These are phyloP conservation scores for Hemiprocne comata DNA, from an alignment of 2,113 vertebrate genomes.

Conservation along the genomic window DNA sequence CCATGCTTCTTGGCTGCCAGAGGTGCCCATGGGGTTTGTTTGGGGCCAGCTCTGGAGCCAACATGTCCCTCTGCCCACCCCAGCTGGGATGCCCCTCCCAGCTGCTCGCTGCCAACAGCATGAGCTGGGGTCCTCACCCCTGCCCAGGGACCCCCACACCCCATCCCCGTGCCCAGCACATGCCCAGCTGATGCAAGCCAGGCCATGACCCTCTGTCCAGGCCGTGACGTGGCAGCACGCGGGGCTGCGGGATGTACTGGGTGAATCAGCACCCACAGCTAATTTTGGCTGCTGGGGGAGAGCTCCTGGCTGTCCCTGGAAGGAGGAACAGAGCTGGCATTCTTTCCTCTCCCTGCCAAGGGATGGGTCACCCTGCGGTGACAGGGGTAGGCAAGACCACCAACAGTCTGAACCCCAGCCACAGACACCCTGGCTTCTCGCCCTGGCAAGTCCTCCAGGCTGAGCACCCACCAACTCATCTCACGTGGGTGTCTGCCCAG, in stretches of 20 bases:
- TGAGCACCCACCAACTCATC: neutral
- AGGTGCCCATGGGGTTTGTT: accelerated
- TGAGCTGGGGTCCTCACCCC: neutral
- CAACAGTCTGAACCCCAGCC: neutral
- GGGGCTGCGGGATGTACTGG: neutral
- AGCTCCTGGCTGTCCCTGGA: neutral
- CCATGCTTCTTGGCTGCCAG: neutral
- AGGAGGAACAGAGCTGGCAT: neutral
- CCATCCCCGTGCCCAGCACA: neutral
- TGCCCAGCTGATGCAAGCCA: neutral
- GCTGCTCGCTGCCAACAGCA: neutral
- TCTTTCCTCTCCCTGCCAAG: neutral
- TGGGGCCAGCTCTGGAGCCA: neutral
- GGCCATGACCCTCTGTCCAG: neutral
- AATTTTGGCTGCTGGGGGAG: constrained; percentile 23
- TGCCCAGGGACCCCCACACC: neutral
- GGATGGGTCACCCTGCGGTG: neutral
- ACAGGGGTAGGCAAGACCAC: accelerated
- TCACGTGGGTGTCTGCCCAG: neutral
- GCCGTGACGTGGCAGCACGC: neutral
- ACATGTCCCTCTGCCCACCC: neutral
- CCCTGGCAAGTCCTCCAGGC: neutral
- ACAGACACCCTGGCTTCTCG: neutral
- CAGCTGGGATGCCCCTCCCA: neutral
- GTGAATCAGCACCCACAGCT: neutral